Conservation (phyloP, 2,888 invertebrate genomes). For the Miltochrista miniata region DNA sequence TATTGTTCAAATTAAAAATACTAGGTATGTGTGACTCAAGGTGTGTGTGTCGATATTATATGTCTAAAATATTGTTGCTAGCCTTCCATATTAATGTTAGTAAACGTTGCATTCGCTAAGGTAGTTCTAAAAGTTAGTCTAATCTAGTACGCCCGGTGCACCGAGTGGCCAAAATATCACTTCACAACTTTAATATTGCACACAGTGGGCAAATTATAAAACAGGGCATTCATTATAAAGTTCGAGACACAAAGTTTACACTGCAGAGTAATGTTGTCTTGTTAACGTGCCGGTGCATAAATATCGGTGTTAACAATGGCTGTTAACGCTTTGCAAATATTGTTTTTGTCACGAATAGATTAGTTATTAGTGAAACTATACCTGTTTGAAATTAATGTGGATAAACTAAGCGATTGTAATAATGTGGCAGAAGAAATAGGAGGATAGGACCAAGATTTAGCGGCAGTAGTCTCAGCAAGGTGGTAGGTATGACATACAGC, state of each 20-base stretch:
- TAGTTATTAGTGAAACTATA: slow-evolving; percentile 48
- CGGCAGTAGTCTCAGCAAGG: no score
- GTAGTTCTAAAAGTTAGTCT: slow-evolving; percentile 22
- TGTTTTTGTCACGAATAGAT: slow-evolving; percentile 50
- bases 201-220: slow-evolving; percentile 63
- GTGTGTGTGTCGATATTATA: no score
- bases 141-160: slow-evolving; percentile 33
- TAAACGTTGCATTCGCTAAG: not conserved
- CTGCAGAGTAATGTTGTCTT: slow-evolving; percentile 64
- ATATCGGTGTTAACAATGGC: slow-evolving; percentile 53
- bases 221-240: slow-evolving; percentile 68
- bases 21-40: no score
- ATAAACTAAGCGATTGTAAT: no score
- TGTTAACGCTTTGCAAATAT: slow-evolving; percentile 52
- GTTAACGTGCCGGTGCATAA: slow-evolving; percentile 68
- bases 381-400: no score
- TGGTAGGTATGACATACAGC: no score
- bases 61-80: not conserved
- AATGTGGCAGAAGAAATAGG: no score
- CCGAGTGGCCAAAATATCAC: slow-evolving; percentile 51
- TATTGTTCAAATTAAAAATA: not conserved
- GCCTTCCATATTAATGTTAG: slow-evolving; percentile 4
- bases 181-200: slow-evolving; percentile 56
- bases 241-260: slow-evolving; percentile 58
- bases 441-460: no score